Evolutionary conservation across 2,113 vertebrate species (phyloP).

Genomic region (Pogona vitticeps): DNA sequence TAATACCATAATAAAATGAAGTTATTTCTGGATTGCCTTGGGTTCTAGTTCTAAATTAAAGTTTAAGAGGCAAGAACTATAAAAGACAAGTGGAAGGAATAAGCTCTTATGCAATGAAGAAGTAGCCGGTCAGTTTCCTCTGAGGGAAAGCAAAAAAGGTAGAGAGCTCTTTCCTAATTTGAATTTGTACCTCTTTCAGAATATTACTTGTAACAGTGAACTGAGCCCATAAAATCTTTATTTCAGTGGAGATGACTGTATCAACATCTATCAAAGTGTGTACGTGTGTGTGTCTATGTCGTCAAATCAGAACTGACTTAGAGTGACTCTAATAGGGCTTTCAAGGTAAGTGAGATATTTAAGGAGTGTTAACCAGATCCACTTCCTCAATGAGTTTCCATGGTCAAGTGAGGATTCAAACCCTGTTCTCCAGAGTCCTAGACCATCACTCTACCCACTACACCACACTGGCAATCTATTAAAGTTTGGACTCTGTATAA

Average conservation of each 20-base stretch:
- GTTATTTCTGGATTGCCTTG: not conserved
- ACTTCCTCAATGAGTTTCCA: too few relatives aligned
- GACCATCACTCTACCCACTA: too few relatives aligned
- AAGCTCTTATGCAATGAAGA: slow-evolving; percentile 7
- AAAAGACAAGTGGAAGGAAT: not conserved
- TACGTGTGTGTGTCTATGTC: too few relatives aligned
- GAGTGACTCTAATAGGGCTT: too few relatives aligned
- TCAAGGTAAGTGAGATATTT: too few relatives aligned
- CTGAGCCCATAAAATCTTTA: not conserved
- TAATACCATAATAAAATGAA: not conserved
- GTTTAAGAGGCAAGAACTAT: not conserved
- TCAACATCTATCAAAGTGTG: not conserved
- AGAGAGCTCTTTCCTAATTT: not conserved
- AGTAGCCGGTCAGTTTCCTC: not conserved
- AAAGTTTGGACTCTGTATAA: not conserved
- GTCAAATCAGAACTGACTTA: too few relatives aligned
- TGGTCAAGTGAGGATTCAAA: too few relatives aligned
- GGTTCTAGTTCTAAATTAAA: not conserved
- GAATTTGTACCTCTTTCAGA: slow-evolving; percentile 1
- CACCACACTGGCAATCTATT: too few relatives aligned
- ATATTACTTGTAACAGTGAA: not conserved
- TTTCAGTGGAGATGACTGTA: not conserved
- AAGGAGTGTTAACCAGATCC: too few relatives aligned
- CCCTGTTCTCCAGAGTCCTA: too few relatives aligned
- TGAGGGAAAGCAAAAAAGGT: not conserved